Evolutionary conservation across 1,140 invertebrate genomes (phyloP).

Genomic region (Apis cerana): DNA sequence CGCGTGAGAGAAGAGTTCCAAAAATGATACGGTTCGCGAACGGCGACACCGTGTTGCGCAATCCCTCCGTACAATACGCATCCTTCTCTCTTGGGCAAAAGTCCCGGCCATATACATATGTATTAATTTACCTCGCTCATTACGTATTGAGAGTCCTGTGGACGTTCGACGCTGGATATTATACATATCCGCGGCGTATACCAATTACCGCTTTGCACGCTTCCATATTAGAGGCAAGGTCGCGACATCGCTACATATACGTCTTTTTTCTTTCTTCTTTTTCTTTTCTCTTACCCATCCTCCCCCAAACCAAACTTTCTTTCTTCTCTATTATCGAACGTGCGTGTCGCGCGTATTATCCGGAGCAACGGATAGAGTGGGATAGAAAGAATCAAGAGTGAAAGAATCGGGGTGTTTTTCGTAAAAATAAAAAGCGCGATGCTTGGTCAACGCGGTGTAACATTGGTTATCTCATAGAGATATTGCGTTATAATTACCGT

Average conservation of each 20-base stretch:
- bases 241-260: neutral
- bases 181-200: slow-evolving; percentile 55
- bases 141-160: slow-evolving; percentile 66
- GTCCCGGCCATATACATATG: slow-evolving; percentile 59
- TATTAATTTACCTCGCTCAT: slow-evolving; percentile 75
- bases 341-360: too few species aligned
- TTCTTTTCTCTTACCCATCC: too few species aligned
- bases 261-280: neutral
- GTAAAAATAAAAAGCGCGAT: too few species aligned
- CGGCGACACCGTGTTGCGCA: slow-evolving; percentile 73
- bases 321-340: neutral
- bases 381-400: too few species aligned
- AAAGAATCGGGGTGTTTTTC: too few species aligned
- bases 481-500: too few species aligned
- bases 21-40: slow-evolving; percentile 78
- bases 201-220: slow-evolving; percentile 64
- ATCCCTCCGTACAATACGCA: slow-evolving; percentile 70
- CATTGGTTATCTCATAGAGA: too few species aligned
- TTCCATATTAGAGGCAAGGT: slow-evolving; percentile 62
- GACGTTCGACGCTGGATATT: slow-evolving; percentile 41
- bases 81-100: slow-evolving; percentile 58
- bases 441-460: too few species aligned
- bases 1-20: slow-evolving; percentile 79
- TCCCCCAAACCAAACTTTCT: too few species aligned
- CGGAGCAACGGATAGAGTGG: too few species aligned